Evolutionary conservation across 2,888 invertebrate genomes (phyloP).

Genomic region (Rhagium mordax): DNA sequence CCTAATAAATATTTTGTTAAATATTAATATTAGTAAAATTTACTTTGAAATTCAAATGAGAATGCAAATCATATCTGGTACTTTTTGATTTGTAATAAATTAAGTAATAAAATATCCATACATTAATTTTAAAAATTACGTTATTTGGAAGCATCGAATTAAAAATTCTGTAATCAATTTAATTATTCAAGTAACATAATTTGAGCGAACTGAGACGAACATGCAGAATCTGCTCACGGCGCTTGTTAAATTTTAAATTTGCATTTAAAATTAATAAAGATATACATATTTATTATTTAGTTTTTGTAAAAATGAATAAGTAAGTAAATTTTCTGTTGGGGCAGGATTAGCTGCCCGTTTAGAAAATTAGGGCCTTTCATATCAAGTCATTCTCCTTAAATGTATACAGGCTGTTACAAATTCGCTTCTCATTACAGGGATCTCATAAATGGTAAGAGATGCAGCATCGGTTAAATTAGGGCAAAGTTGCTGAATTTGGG

Average conservation of each 20-base stretch:
- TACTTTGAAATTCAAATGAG: too few species aligned
- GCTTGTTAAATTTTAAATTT: neutral
- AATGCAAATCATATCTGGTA: neutral
- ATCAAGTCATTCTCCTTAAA: neutral
- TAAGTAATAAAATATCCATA: neutral
- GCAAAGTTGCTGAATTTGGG: too few species aligned
- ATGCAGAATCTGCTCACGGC: neutral
- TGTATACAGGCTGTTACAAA: neutral
- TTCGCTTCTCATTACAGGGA: too few species aligned
- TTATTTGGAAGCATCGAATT: conserved; percentile 7
- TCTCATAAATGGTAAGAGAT: too few species aligned
- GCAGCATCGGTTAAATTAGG: too few species aligned
- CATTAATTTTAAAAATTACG: neutral
- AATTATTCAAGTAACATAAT: conserved; percentile 12
- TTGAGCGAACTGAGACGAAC: conserved; percentile 4
- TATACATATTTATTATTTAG: conserved; percentile 18
- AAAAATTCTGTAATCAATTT: conserved; percentile 8
- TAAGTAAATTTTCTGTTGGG: neutral
- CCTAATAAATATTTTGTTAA: too few species aligned
- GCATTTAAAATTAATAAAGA: neutral
- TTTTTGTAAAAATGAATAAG: conserved; percentile 12
- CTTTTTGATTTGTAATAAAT: too few species aligned
- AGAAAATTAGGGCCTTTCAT: neutral
- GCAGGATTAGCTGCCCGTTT: neutral
- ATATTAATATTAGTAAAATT: too few species aligned